Evolutionary conservation across 2,888 invertebrate species (phyloP).

Genomic region (Pemphredon lugubris): DNA sequence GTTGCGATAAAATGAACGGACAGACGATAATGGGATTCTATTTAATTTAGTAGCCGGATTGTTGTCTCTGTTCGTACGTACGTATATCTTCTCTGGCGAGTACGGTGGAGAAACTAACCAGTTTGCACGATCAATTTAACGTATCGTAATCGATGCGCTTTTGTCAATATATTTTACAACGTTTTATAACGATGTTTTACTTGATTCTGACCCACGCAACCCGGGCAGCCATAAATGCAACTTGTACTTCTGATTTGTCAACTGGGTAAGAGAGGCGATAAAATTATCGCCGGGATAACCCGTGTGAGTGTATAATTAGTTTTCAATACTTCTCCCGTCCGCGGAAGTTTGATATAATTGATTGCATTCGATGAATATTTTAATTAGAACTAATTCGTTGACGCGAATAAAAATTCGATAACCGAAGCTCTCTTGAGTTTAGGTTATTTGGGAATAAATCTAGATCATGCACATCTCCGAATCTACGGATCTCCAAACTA

Average conservation of each 20-base stretch:
- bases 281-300: neutral
- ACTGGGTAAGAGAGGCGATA: neutral
- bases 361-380: too few relatives aligned
- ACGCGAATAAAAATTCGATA: too few relatives aligned
- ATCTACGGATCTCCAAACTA: too few relatives aligned
- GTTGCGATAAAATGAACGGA: neutral
- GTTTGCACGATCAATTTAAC: constrained; percentile 42
- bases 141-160: constrained; percentile 21
- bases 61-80: neutral
- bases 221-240: neutral
- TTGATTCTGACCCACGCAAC: neutral
- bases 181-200: constrained; percentile 29
- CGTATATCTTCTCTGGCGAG: constrained; percentile 6
- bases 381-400: too few relatives aligned
- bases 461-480: too few relatives aligned
- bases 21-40: constrained; percentile 18
- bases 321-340: too few relatives aligned
- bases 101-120: constrained; percentile 22
- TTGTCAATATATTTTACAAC: constrained; percentile 14
- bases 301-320: too few relatives aligned
- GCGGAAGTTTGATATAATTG: too few relatives aligned
- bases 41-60: constrained; percentile 34
- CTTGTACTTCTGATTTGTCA: neutral
- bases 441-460: too few relatives aligned
- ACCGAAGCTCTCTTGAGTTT: too few relatives aligned